A percentile compares a stretch with the other conserved stretches of the same genome.
Evolutionary conservation across 1,140 invertebrate genomes (phyloP).

Genomic region (Ceratosolen fusciceps): DNA sequence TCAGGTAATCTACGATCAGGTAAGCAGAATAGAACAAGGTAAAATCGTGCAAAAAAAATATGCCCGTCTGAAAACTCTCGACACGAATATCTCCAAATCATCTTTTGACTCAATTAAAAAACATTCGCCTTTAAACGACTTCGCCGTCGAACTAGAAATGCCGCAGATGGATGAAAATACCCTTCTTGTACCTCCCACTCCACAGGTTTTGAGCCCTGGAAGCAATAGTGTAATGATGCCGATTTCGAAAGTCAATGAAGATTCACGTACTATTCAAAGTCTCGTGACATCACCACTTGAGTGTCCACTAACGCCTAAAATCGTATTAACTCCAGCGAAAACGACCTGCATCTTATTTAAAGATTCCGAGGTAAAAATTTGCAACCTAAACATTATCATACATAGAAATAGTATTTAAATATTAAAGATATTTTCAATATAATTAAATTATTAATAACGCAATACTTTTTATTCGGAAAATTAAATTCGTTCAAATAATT

Average conservation of each 20-base stretch:
- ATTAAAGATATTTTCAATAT: no score
- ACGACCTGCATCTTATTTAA: not conserved
- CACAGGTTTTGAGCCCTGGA: constrained; percentile 29
- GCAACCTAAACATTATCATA: no score
- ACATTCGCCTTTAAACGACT: not conserved
- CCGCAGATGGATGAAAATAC: constrained; percentile 12
- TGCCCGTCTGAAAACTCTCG: constrained; percentile 34
- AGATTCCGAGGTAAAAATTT: not conserved
- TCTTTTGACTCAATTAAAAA: not conserved
- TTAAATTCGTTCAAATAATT: no score
- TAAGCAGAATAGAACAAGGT: constrained; percentile 36
- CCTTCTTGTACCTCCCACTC: constrained; percentile 26
- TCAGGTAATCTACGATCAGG: constrained; percentile 36
- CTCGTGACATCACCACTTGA: constrained; percentile 14
- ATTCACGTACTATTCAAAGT: constrained; percentile 20
- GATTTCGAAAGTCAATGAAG: constrained; percentile 9
- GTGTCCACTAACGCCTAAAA: constrained; percentile 38
- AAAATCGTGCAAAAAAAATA: constrained; percentile 44
- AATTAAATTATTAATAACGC: no score
- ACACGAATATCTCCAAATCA: constrained; percentile 5
- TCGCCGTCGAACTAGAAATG: not conserved
- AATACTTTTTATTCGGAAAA: not conserved
- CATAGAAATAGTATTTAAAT: no score
- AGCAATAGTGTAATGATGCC: constrained; percentile 2
- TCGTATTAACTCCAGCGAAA: constrained; percentile 31